These are phyloP conservation scores for Miniopterus natalensis DNA, from an alignment of 2,113 vertebrate genomes.

Conservation along the genomic window DNA sequence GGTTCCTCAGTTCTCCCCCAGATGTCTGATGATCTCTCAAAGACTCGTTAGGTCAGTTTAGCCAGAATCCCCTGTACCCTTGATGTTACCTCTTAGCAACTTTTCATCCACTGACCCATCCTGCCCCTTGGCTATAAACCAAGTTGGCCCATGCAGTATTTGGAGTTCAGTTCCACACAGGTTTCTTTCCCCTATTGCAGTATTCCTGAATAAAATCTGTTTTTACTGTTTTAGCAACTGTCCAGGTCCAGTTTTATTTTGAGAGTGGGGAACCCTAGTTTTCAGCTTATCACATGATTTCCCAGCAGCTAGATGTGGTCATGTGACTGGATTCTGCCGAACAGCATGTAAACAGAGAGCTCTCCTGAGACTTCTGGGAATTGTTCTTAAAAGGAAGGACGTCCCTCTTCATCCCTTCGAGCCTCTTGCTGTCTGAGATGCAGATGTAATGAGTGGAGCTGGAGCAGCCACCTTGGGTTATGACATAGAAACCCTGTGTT, in stretches of 20 bases:
- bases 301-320: neutral
- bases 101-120: neutral
- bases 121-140: neutral
- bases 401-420: no score
- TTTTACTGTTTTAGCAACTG: neutral
- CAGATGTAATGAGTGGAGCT: neutral
- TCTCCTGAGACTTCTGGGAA: neutral
- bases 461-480: neutral
- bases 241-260: neutral
- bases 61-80: neutral
- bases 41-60: accelerated
- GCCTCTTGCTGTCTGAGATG: neutral
- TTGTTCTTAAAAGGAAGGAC: neutral
- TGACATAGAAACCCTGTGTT: neutral
- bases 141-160: neutral
- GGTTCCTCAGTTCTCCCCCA: neutral
- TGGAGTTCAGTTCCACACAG: neutral
- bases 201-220: neutral
- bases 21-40: neutral
- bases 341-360: neutral
- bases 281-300: neutral
- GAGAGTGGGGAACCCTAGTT: neutral
- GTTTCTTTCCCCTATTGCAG: neutral
- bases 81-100: neutral
- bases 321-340: neutral